Percentiles rank a stretch among this genome's conserved stretches.
Conservation (phyloP, 1,140 invertebrate genomes). For the Drosophila nebulosa region DNA sequence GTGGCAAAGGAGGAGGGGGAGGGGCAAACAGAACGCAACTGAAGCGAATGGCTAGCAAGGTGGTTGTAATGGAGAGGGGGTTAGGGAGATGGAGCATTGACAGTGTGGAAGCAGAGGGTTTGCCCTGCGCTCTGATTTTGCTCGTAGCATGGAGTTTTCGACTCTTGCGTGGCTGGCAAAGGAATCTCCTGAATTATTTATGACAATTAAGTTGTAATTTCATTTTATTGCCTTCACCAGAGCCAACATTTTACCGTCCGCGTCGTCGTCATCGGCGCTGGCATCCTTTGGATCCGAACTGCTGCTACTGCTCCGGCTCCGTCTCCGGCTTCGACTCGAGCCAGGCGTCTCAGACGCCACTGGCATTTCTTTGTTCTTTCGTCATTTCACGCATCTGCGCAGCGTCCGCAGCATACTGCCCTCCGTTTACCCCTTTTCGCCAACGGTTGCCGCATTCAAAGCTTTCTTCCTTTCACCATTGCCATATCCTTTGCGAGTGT, state of each 20-base stretch:
- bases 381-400: conserved; percentile 55
- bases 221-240: conserved; percentile 63
- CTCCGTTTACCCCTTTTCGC: neutral
- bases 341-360: conserved; percentile 11
- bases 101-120: neutral
- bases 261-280: conserved; percentile 16
- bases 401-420: conserved; percentile 31
- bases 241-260: conserved; percentile 55
- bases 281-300: conserved; percentile 4
- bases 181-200: conserved; percentile 64
- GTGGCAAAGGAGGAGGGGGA: neutral
- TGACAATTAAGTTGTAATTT: conserved; percentile 69
- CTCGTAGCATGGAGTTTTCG: conserved; percentile 36
- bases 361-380: conserved; percentile 43
- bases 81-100: neutral
- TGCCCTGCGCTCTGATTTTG: conserved; percentile 41
- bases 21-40: conserved; percentile 8
- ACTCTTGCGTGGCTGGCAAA: conserved; percentile 33
- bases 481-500: conserved; percentile 22
- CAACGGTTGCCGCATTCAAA: neutral
- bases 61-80: neutral
- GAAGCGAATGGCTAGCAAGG: neutral
- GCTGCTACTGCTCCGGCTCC: neutral
- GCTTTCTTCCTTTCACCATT: conserved; percentile 3
- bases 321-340: neutral